phyloP scores from a whole-genome alignment of 2,797 vertebrate genomes.

The Yasuhikotakia modesta region DNA sequence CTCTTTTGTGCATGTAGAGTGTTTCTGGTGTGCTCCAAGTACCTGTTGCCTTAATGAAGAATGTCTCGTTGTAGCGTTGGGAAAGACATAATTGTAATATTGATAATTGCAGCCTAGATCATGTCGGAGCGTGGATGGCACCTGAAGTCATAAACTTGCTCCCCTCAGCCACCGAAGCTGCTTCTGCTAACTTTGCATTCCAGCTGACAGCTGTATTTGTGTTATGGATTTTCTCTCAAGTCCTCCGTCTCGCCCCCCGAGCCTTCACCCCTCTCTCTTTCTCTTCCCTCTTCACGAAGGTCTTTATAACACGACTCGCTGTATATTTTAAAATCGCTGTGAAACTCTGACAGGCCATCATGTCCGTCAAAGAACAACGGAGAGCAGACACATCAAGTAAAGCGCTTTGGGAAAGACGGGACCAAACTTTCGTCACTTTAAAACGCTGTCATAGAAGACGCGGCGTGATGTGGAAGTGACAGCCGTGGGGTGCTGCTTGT shows the following conservation, averaged over 20 bases:
- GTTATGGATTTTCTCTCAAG: constrained; percentile 85
- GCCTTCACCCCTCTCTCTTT: constrained; percentile 42
- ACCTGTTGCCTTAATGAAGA: constrained; percentile 35
- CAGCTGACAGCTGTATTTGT: constrained; percentile 83
- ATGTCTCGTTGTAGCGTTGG: constrained; percentile 6
- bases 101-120: constrained; percentile 16
- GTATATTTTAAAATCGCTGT: constrained; percentile 78
- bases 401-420: constrained; percentile 69
- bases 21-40: neutral
- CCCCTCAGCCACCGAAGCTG: constrained; percentile 34
- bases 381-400: constrained; percentile 70
- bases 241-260: constrained; percentile 66
- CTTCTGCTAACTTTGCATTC: constrained; percentile 75
- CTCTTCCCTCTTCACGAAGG: constrained; percentile 63
- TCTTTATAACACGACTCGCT: constrained; percentile 77
- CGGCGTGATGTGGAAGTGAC: constrained; percentile 68
- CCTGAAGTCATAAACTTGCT: constrained; percentile 35
- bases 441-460: constrained; percentile 68
- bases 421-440: constrained; percentile 71
- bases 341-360: constrained; percentile 77
- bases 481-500: constrained; percentile 61
- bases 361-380: constrained; percentile 72
- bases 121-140: constrained; percentile 20
- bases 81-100: neutral
- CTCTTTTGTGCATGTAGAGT: neutral